Evolutionary conservation across 1,140 invertebrate genomes (phyloP), one percentile per base, ranked within the genome.

Genomic region (Campoletis sonorensis): DNA sequence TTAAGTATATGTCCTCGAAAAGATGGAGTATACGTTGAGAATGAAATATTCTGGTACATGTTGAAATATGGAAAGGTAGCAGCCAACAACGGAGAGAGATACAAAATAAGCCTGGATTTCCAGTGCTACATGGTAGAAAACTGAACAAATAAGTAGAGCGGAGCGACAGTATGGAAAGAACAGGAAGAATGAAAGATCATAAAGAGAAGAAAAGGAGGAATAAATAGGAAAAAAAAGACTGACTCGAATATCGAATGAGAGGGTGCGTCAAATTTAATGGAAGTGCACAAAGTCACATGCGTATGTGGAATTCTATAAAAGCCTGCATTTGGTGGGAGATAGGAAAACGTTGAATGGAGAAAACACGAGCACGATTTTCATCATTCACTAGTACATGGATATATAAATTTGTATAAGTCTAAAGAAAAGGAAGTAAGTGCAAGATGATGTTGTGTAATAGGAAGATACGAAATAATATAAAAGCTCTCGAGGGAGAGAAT

Each of bases 31-130:
- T 70, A n/a, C n/a, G n/a, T n/a, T n/a, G n/a, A n/a, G n/a, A n/a
- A n/a, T n/a, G n/a, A n/a, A n/a, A n/a, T n/a, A 33, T 33, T 70
- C 67, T 70, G 67, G 67, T 70, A 70, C 67, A 70, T 4, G 27
- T 4, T 30, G 30, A 70, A 70, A 70, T 70, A 70, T 70, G 67
- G n/a, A 21, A 70, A 33, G 18, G n/a, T 33, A n/a, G 67, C 27
- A 70, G 27, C 4, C 67, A 5, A 18, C 7, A 70, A 71, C 77
- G 77, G 33, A 49, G 61, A 68, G 49, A 30, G 33, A 33, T 4
- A 70, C 33, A 70, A 70, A 70, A 70, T 70, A 21, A 18, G 30
- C 27, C 27, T 33, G 30, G 30, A 70, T 37, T 70, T 70, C 30
- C 11, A 21, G 27, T 33, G 4, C 21, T 64, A 71, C 15, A 18